Evolutionary conservation across 2,888 invertebrate species (phyloP).

Genomic region (Diarsia dahlii): DNA sequence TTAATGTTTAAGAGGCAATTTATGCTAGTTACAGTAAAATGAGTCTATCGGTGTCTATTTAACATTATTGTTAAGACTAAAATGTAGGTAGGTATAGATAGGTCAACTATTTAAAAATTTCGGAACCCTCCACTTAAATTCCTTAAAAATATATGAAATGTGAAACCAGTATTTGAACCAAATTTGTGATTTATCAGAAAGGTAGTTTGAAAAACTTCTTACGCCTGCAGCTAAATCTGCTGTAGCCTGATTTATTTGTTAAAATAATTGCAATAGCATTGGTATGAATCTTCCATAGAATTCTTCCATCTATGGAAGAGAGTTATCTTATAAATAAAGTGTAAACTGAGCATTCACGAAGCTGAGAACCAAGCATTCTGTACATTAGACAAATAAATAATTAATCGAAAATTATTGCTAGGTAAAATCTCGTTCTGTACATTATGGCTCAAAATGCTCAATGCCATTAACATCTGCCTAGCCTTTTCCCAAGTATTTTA

Average conservation of each 20-base stretch:
- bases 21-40: constrained; percentile 12
- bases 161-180: not conserved
- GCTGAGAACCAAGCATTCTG: not conserved
- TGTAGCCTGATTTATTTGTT: not conserved
- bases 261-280: not conserved
- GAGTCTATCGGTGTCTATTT: not conserved
- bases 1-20: not conserved
- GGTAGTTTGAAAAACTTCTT: not conserved
- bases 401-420: not conserved
- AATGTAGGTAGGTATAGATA: not conserved
- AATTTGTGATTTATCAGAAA: not conserved
- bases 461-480: too few species aligned
- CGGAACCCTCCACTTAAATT: not conserved
- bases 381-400: not conserved
- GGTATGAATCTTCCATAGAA: too few species aligned
- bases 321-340: not conserved
- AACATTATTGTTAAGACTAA: constrained; percentile 1
- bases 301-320: not conserved
- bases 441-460: not conserved
- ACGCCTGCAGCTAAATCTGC: not conserved
- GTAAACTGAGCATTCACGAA: not conserved
- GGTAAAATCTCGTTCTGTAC: not conserved
- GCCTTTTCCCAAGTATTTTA: too few species aligned
- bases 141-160: not conserved
- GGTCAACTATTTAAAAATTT: not conserved